These are phyloP conservation scores for Malurus alboscapulatus DNA, from an alignment of 2,113 vertebrate species.

Conservation along the genomic window DNA sequence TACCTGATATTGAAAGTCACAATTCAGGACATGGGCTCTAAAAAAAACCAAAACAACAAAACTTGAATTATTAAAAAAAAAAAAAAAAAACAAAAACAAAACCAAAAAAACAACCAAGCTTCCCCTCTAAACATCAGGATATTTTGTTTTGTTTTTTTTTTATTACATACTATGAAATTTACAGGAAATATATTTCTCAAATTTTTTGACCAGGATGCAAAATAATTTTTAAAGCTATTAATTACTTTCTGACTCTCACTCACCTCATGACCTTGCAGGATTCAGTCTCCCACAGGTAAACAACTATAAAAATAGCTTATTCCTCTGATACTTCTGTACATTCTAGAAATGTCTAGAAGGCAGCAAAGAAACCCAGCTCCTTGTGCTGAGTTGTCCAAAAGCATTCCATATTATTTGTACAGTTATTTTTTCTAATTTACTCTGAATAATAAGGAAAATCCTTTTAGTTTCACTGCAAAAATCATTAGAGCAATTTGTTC, in stretches of 20 bases:
- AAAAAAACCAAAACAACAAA: too few relatives aligned
- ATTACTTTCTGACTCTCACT: not conserved
- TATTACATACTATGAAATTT: not conserved
- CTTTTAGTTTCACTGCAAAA: not conserved
- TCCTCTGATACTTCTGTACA: not conserved
- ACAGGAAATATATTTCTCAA: not conserved
- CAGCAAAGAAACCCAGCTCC: not conserved
- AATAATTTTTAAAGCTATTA: not conserved
- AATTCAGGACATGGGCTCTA: rapidly evolving
- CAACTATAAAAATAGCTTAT: not conserved
- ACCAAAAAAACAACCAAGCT: not conserved
- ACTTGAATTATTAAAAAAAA: too few relatives aligned
- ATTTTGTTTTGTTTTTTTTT: not conserved
- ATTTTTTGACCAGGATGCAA: not conserved
- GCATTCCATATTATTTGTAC: not conserved
- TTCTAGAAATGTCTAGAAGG: not conserved
- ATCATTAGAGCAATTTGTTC: not conserved
- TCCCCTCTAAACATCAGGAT: not conserved
- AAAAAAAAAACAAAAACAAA: too few relatives aligned
- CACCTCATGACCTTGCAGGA: not conserved
- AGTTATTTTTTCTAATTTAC: not conserved
- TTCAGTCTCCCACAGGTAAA: not conserved
- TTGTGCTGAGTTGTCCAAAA: not conserved
- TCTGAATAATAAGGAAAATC: not conserved
- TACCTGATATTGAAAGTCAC: not conserved